phyloP scores from a whole-genome alignment of 2,888 invertebrate species.

The Hetaerina titia region DNA sequence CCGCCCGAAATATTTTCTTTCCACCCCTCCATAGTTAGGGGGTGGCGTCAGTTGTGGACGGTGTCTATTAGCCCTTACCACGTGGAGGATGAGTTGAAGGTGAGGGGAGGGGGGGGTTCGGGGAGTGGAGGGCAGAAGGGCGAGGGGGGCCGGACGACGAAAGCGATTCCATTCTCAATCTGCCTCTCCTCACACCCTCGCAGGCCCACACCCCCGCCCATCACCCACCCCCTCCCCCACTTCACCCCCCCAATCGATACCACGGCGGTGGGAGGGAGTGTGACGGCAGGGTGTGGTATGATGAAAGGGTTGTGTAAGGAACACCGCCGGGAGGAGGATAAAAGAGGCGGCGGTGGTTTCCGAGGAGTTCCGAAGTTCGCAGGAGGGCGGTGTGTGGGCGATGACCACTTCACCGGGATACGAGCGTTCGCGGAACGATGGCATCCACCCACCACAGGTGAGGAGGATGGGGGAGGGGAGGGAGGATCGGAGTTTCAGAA shows the following conservation, averaged over 20 bases:
- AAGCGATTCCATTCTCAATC: neutral
- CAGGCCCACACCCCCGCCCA: neutral
- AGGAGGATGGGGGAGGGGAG: neutral
- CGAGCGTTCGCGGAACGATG: neutral
- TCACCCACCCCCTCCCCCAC: neutral
- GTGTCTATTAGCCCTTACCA: neutral
- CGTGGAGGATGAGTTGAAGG: neutral
- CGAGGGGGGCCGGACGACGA: neutral
- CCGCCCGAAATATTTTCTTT: too few species aligned
- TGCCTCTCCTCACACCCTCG: neutral
- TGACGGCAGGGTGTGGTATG: neutral
- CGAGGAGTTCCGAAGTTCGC: neutral
- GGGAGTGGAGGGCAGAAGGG: neutral
- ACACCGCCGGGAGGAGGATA: neutral
- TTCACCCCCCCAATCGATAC: neutral
- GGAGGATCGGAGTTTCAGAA: neutral
- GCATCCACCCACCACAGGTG: neutral
- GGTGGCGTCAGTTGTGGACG: too few species aligned
- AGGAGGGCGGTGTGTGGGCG: neutral
- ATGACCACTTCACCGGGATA: neutral
- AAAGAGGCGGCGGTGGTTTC: neutral
- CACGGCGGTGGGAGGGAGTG: neutral
- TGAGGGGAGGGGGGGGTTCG: neutral
- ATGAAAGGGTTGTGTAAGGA: neutral
- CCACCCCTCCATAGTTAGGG: too few species aligned